Conservation (phyloP, 2,888 invertebrate genomes). For the Cheilosia grossa region DNA sequence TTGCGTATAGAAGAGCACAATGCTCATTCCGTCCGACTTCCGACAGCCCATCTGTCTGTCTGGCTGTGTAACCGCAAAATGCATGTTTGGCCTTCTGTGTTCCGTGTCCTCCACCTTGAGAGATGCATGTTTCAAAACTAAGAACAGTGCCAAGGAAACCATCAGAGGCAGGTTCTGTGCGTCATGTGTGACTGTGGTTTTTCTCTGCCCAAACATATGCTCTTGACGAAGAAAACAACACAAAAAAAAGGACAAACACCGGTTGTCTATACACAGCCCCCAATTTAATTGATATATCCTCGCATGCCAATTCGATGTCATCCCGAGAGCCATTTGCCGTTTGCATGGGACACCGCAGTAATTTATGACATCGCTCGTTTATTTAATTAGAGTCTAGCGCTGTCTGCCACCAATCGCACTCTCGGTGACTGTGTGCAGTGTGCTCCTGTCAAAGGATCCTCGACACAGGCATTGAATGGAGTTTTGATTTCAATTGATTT, state of each 20-base stretch:
- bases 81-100: conserved; percentile 34
- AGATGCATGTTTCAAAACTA: conserved; percentile 51
- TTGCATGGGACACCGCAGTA: conserved; percentile 30
- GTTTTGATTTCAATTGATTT: conserved; percentile 72
- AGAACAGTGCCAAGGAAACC: conserved; percentile 45
- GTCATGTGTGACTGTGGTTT: conserved; percentile 71
- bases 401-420: background rate
- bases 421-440: background rate
- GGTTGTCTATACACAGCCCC: conserved; percentile 20
- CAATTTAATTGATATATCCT: conserved; percentile 43
- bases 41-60: conserved; percentile 64
- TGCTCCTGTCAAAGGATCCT: conserved; percentile 26
- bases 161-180: conserved; percentile 43
- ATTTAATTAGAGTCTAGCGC: conserved; percentile 57
- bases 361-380: conserved; percentile 59
- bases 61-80: conserved; percentile 65
- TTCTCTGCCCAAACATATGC: conserved; percentile 61
- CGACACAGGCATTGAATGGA: conserved; percentile 32
- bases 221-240: conserved; percentile 1
- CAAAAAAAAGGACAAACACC: conserved; percentile 29
- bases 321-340: conserved; percentile 6
- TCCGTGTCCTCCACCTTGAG: conserved; percentile 50
- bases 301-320: conserved; percentile 33
- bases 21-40: conserved; percentile 37
- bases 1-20: conserved; percentile 58